Evolutionary conservation across 2,888 invertebrate species (phyloP).

Genomic region (Protonemura montana): DNA sequence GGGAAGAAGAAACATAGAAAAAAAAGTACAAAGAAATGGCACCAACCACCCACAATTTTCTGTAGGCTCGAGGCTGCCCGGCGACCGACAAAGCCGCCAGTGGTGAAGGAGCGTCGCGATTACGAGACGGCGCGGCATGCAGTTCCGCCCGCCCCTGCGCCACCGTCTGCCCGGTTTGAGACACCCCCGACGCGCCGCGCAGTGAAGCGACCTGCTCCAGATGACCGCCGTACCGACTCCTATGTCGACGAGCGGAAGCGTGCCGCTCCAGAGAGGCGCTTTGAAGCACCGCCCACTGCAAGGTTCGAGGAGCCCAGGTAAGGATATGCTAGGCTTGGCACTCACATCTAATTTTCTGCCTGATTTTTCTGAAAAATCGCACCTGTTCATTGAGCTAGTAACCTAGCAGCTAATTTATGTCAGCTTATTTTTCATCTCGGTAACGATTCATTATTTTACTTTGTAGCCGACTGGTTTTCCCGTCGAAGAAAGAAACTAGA

Average conservation of each 20-base stretch:
- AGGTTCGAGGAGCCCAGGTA: conserved; percentile 61
- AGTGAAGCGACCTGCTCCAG: conserved; percentile 63
- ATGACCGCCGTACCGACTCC: conserved; percentile 57
- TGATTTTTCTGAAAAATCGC: too few relatives aligned
- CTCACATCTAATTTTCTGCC: too few relatives aligned
- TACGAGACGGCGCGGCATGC: not conserved
- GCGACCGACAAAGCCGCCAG: not conserved
- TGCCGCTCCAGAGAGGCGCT: conserved; percentile 54
- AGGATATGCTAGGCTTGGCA: too few relatives aligned
- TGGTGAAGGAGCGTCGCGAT: not conserved
- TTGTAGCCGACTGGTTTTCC: not conserved
- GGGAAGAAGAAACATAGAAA: too few relatives aligned
- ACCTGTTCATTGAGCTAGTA: not conserved
- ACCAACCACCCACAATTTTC: too few relatives aligned
- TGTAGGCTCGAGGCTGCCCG: not conserved
- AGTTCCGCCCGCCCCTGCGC: not conserved
- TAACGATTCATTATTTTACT: not conserved
- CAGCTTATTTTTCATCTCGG: not conserved
- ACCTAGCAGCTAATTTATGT: not conserved
- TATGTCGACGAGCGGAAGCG: conserved; percentile 57
- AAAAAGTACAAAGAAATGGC: too few relatives aligned
- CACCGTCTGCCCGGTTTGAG: not conserved
- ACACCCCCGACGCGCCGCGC: conserved; percentile 59
- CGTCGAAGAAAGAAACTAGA: not conserved
- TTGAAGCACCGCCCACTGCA: conserved; percentile 67